Evolutionary conservation across 2,797 vertebrate species (phyloP).

Genomic region (Characodon lateralis): DNA sequence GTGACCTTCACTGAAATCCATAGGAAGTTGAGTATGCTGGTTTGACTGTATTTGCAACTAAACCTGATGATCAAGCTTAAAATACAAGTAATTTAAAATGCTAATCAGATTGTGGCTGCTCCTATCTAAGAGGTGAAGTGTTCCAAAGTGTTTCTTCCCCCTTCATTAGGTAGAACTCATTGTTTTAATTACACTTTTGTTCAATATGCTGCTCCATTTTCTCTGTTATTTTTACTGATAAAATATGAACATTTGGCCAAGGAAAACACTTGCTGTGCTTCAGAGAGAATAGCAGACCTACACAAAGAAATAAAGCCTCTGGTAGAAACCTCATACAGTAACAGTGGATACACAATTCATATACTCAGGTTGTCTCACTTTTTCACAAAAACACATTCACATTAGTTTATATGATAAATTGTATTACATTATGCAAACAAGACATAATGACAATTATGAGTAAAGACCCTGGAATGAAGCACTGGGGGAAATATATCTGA

Average conservation of each 20-base stretch:
- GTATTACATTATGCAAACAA: not conserved
- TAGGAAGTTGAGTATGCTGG: not conserved
- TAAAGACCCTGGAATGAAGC: not conserved
- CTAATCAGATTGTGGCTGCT: slow-evolving; percentile 70
- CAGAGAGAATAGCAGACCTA: slow-evolving; percentile 40
- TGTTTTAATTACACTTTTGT: slow-evolving; percentile 80
- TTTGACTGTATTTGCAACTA: slow-evolving; percentile 56
- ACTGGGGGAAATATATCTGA: not conserved
- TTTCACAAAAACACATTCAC: not conserved
- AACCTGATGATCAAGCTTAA: slow-evolving; percentile 68
- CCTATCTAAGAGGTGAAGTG: slow-evolving; percentile 69
- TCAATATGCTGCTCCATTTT: slow-evolving; percentile 73
- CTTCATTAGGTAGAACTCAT: slow-evolving; percentile 79
- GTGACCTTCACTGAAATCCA: slow-evolving; percentile 4
- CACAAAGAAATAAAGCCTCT: slow-evolving; percentile 4
- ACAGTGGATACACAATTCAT: slow-evolving; percentile 1
- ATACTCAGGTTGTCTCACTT: slow-evolving; percentile 2
- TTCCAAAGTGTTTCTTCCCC: slow-evolving; percentile 75
- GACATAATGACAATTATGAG: not conserved
- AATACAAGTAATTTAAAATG: slow-evolving; percentile 70
- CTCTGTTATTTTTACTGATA: slow-evolving; percentile 71
- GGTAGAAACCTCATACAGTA: not conserved
- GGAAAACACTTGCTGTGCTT: slow-evolving; percentile 50
- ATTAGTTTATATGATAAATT: not conserved
- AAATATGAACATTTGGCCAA: slow-evolving; percentile 63